Conservation (phyloP, 2,113 vertebrate genomes). For the Nyctereutes procyonoides region DNA sequence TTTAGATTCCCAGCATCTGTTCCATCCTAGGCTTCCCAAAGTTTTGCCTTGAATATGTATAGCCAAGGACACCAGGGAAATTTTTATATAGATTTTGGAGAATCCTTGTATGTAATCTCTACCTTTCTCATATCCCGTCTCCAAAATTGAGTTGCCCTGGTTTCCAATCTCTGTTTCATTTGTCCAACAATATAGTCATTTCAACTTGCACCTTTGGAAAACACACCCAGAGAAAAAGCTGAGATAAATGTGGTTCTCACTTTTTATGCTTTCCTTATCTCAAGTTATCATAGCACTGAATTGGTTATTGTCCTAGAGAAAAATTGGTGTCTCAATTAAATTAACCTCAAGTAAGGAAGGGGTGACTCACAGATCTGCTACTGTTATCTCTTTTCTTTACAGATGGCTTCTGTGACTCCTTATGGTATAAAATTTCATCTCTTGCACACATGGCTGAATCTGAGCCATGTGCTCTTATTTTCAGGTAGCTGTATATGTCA, state of each 20-base stretch:
- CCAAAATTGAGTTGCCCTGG: not conserved
- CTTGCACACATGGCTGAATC: not conserved
- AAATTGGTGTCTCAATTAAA: not conserved
- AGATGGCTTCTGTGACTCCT: not conserved
- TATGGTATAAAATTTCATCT: not conserved
- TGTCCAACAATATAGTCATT: not conserved
- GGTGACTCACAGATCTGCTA: not conserved
- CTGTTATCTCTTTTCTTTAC: not conserved
- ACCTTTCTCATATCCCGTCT: not conserved
- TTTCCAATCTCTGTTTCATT: not conserved
- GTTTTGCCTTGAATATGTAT: not conserved
- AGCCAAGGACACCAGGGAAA: not conserved
- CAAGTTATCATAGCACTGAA: not conserved
- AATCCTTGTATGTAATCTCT: not conserved
- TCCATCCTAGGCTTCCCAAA: not conserved
- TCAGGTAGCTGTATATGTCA: constrained; percentile 13
- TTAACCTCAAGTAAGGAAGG: not conserved
- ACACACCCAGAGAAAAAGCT: not conserved
- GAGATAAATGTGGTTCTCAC: not conserved
- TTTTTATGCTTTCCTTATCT: not conserved
- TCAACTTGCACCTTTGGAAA: not conserved
- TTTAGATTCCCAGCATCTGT: not conserved
- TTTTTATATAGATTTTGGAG: not conserved
- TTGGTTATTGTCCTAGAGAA: constrained; percentile 21
- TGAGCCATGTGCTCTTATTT: constrained; percentile 47